A percentile compares a stretch with the other conserved stretches of the same genome.
Conservation (phyloP, 92 coral and sea anemone species). For the Umimayanthus kanabou region DNA sequence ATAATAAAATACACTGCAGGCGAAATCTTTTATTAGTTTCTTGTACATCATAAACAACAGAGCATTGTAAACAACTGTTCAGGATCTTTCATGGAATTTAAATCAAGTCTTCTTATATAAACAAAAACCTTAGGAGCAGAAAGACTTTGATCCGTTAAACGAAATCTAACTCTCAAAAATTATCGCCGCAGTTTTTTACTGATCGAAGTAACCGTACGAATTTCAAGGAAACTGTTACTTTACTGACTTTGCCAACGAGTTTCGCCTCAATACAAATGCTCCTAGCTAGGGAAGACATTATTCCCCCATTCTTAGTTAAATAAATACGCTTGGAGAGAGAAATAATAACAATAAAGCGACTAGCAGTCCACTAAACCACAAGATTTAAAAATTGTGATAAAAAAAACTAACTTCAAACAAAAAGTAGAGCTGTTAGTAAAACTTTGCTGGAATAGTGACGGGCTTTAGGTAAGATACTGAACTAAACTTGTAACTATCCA, state of each 20-base stretch:
- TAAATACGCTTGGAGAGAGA: not conserved
- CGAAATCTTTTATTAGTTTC: not conserved
- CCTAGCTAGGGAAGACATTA: not conserved
- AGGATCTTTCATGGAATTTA: not conserved
- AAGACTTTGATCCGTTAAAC: not conserved
- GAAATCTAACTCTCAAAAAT: not conserved
- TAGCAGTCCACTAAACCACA: conserved; percentile 6
- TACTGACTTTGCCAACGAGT: not conserved
- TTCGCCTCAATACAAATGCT: not conserved
- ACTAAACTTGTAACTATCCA: not conserved
- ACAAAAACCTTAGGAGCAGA: not conserved
- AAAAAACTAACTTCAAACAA: conserved; percentile 12
- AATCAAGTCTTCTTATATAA: conserved; percentile 25
- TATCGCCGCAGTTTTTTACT: not conserved
- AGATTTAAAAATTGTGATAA: conserved; percentile 3
- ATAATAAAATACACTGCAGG: not conserved
- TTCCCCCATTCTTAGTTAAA: not conserved
- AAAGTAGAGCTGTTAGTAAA: not conserved
- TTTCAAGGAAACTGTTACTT: not conserved
- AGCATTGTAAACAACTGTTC: conserved; percentile 1
- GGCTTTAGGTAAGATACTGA: not conserved
- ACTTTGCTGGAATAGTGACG: not conserved
- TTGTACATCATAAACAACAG: not conserved
- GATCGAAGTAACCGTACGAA: not conserved
- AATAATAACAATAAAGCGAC: not conserved